Percentiles rank a stretch among this genome's conserved stretches.
These are phyloP conservation scores for Micrastur ruficollis DNA, from an alignment of 2,797 vertebrate genomes.

Conservation along the genomic window DNA sequence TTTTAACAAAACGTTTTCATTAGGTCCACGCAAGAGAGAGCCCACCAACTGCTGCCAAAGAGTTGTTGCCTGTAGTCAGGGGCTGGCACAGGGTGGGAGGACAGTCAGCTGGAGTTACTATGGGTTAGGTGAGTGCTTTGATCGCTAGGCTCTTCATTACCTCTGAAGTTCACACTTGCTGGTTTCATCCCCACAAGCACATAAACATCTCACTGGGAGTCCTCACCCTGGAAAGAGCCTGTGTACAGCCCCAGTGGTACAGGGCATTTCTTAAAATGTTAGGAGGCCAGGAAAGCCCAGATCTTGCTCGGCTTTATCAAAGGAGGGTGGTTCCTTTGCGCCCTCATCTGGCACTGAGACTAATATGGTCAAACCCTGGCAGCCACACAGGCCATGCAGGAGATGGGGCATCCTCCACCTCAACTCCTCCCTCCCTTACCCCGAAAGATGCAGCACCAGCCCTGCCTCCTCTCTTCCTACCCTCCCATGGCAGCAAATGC, in stretches of 20 bases:
- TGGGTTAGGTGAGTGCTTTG: accelerated
- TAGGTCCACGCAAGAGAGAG: background rate
- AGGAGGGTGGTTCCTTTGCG: background rate
- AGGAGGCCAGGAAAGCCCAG: background rate
- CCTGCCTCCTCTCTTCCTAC: background rate
- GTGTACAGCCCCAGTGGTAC: background rate
- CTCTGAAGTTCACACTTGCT: background rate
- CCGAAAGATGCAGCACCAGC: background rate
- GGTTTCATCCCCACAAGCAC: background rate
- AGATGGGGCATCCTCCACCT: background rate
- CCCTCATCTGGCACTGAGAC: background rate
- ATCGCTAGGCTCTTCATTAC: accelerated
- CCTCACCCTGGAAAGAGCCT: background rate
- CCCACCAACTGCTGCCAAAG: accelerated
- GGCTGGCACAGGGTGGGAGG: background rate
- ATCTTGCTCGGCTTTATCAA: background rate
- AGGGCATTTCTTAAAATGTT: background rate
- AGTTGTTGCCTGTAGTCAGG: background rate
- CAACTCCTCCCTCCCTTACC: background rate
- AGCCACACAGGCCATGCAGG: background rate
- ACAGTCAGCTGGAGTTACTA: background rate
- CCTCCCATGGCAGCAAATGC: background rate
- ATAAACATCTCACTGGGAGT: background rate
- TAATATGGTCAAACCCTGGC: background rate
- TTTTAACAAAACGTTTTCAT: background rate